Percentiles rank a stretch among this genome's conserved stretches.
These are phyloP conservation scores for Encarsia formosa DNA, from an alignment of 2,888 invertebrate genomes.

Conservation along the genomic window DNA sequence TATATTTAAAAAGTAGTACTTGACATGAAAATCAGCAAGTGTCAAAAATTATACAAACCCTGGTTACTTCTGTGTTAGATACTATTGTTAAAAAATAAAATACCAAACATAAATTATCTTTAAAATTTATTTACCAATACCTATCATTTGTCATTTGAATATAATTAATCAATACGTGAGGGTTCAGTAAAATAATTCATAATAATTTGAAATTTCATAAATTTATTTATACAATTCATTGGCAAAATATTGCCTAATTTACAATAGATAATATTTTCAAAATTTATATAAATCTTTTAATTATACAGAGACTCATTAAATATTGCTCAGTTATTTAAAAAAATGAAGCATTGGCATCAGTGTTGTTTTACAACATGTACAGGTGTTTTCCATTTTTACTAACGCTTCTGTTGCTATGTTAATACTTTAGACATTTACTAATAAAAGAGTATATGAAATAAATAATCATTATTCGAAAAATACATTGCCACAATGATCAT, in stretches of 20 bases:
- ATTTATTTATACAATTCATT: slow-evolving; percentile 26
- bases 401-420: slow-evolving; percentile 10
- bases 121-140: no score
- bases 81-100: slow-evolving; percentile 38
- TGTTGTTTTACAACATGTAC: slow-evolving; percentile 25
- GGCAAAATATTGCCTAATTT: slow-evolving; percentile 14
- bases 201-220: slow-evolving; percentile 19
- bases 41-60: slow-evolving; percentile 31
- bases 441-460: slow-evolving; percentile 6
- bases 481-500: slow-evolving; percentile 26
- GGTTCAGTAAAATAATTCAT: background rate
- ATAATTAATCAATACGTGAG: background rate
- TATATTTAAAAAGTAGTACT: no score
- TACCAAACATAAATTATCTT: slow-evolving; percentile 7
- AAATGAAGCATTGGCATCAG: slow-evolving; percentile 19
- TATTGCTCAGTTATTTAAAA: slow-evolving; percentile 15
- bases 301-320: slow-evolving; percentile 13
- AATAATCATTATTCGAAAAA: slow-evolving; percentile 18
- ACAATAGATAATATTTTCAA: slow-evolving; percentile 25
- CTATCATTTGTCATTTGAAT: no score
- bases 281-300: slow-evolving; percentile 25
- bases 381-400: slow-evolving; percentile 9
- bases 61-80: slow-evolving; percentile 37
- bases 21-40: no score
- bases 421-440: slow-evolving; percentile 4